A percentile compares a stretch with the other conserved stretches of the same genome.
Evolutionary conservation across 35 echinoderm and acorn worm species (phyloP).

Genomic region (Hemicentrotus pulcherrimus): DNA sequence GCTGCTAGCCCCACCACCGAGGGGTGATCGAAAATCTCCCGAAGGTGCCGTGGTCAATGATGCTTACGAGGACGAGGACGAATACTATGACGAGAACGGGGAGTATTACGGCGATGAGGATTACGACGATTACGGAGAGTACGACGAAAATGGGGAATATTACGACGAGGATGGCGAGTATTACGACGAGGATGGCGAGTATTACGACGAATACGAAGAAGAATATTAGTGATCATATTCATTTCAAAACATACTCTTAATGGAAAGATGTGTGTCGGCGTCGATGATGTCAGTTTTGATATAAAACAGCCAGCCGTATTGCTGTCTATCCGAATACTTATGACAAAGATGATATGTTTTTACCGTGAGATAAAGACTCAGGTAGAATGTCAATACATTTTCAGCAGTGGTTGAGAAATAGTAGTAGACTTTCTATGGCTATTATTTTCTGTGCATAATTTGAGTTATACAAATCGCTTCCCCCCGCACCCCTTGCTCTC

Average conservation of each 20-base stretch:
- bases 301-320: not conserved
- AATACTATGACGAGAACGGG: constrained; percentile 49
- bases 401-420: too few species aligned
- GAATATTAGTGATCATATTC: not conserved
- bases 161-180: constrained; percentile 51
- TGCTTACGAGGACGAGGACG: constrained; percentile 51
- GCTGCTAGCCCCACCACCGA: not conserved
- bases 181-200: constrained; percentile 47
- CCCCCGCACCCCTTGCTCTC: too few species aligned
- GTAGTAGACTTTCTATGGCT: too few species aligned
- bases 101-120: constrained; percentile 51
- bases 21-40: constrained; percentile 50
- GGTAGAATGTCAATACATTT: too few species aligned
- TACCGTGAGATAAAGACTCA: too few species aligned
- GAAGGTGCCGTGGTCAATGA: constrained; percentile 57
- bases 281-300: not conserved
- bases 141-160: constrained; percentile 49
- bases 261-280: not conserved
- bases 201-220: constrained; percentile 47
- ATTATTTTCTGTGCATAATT: too few species aligned
- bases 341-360: too few species aligned
- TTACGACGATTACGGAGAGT: constrained; percentile 55
- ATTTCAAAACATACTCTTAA: too few species aligned
- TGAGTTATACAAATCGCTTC: too few species aligned
- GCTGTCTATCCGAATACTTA: not conserved